Evolutionary conservation across 2,888 invertebrate species (phyloP).

Genomic region (Drosophila diplacantha): DNA sequence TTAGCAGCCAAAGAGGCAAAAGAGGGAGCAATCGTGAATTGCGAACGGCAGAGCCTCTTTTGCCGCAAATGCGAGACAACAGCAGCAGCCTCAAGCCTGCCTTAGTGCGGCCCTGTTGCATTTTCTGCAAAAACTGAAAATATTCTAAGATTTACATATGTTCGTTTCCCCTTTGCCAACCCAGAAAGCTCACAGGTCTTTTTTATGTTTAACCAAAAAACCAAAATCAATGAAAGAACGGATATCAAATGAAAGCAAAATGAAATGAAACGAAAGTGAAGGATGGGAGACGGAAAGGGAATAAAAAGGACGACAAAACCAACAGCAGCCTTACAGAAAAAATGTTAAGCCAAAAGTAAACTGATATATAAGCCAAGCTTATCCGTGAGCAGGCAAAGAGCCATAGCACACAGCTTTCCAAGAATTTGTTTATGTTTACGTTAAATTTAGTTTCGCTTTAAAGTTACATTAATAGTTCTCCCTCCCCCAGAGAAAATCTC

Average conservation of each 20-base stretch:
- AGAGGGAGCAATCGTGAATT: constrained; percentile 74
- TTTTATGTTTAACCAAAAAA: constrained; percentile 16
- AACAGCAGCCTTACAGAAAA: constrained; percentile 63
- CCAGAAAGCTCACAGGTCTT: constrained; percentile 37
- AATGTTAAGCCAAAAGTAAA: constrained; percentile 68
- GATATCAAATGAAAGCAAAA: neutral
- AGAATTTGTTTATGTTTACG: constrained; percentile 56
- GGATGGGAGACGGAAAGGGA: constrained; percentile 1
- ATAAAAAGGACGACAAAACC: constrained; percentile 36
- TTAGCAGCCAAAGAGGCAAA: constrained; percentile 77
- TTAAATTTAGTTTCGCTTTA: constrained; percentile 27
- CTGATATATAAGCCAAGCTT: constrained; percentile 69
- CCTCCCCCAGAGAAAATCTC: constrained; percentile 20
- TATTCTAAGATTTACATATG: constrained; percentile 52
- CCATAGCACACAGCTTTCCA: constrained; percentile 59
- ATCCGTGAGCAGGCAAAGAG: constrained; percentile 51
- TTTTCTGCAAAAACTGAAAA: constrained; percentile 65
- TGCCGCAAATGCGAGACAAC: constrained; percentile 67
- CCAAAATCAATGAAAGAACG: constrained; percentile 4
- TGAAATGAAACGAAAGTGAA: neutral
- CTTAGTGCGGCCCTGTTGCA: constrained; percentile 60
- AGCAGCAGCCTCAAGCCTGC: constrained; percentile 48
- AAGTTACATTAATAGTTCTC: constrained; percentile 6
- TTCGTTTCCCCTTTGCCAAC: constrained; percentile 42
- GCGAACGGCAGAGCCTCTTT: constrained; percentile 65